Percentiles rank a stretch among this genome's conserved stretches.
phyloP scores from a whole-genome alignment of 2,888 invertebrate species.

The Gandaritis pyraliata region DNA sequence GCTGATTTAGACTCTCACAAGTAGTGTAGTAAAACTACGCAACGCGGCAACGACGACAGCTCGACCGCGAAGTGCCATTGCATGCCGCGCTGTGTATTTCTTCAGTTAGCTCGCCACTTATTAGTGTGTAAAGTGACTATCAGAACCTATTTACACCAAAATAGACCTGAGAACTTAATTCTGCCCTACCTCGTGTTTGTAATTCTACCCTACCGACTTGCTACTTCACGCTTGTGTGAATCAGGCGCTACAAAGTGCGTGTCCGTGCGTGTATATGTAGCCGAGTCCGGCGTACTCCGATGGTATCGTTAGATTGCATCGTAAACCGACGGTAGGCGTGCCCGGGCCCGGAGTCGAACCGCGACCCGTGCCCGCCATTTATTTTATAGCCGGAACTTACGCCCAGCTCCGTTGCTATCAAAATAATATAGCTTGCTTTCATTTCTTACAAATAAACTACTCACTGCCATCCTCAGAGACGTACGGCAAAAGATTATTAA shows the following conservation, averaged over 20 bases:
- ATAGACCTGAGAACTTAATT: no score
- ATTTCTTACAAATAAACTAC: background rate
- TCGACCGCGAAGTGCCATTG: no score
- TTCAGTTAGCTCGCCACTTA: no score
- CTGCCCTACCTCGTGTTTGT: no score
- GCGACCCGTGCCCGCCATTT: slow-evolving; percentile 11
- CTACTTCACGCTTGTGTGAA: background rate
- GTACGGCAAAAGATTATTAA: no score
- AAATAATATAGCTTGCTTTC: background rate
- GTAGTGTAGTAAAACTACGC: no score
- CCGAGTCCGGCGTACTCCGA: slow-evolving; percentile 15
- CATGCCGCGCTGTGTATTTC: no score
- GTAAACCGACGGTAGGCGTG: slow-evolving; percentile 23
- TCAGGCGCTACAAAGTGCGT: background rate
- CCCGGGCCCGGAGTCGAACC: slow-evolving; percentile 14
- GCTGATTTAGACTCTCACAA: no score
- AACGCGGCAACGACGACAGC: no score
- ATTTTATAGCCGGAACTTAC: slow-evolving; percentile 12
- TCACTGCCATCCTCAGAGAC: background rate
- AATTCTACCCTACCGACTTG: no score
- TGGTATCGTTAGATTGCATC: slow-evolving; percentile 39
- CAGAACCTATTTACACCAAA: no score
- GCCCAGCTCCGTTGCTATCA: background rate
- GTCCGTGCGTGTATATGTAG: background rate
- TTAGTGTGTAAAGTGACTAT: no score